phyloP scores from a whole-genome alignment of 2,797 vertebrate genomes.

The Astyanax mexicanus region DNA sequence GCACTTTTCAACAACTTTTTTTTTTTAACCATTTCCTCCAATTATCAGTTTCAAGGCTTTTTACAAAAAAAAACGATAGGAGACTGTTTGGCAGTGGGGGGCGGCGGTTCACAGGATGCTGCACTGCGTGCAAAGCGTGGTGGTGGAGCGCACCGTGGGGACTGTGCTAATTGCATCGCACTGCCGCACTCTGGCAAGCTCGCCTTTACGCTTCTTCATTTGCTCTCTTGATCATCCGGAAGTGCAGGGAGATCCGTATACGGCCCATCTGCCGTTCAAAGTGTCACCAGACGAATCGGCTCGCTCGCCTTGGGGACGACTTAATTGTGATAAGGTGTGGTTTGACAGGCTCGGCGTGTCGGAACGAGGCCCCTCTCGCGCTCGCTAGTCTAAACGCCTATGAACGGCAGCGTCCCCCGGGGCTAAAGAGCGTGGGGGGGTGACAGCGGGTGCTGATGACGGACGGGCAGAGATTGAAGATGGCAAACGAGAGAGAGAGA shows the following conservation, averaged over 20 bases:
- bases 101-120: slow-evolving; percentile 16
- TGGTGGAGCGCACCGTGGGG: slow-evolving; percentile 17
- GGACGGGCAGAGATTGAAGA: slow-evolving; percentile 30
- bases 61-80: slow-evolving; percentile 14
- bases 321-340: slow-evolving; percentile 19
- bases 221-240: slow-evolving; percentile 42
- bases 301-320: neutral
- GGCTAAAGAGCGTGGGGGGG: neutral
- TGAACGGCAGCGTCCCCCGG: neutral
- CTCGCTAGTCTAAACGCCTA: slow-evolving; percentile 5
- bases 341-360: slow-evolving; percentile 5
- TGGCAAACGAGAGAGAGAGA: slow-evolving; percentile 40
- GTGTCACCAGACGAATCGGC: slow-evolving; percentile 12
- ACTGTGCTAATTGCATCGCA: slow-evolving; percentile 26
- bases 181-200: slow-evolving; percentile 11
- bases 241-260: slow-evolving; percentile 1
- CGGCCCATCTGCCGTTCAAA: slow-evolving; percentile 29
- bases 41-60: slow-evolving; percentile 28
- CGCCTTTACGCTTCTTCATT: neutral
- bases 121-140: slow-evolving; percentile 12
- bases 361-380: neutral
- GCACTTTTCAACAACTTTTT: too few relatives aligned
- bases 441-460: slow-evolving; percentile 21
- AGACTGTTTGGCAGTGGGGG: slow-evolving; percentile 8
- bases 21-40: slow-evolving; percentile 13